Evolutionary conservation across 2,113 vertebrate species (phyloP).

Genomic region (Arvicanthis niloticus): DNA sequence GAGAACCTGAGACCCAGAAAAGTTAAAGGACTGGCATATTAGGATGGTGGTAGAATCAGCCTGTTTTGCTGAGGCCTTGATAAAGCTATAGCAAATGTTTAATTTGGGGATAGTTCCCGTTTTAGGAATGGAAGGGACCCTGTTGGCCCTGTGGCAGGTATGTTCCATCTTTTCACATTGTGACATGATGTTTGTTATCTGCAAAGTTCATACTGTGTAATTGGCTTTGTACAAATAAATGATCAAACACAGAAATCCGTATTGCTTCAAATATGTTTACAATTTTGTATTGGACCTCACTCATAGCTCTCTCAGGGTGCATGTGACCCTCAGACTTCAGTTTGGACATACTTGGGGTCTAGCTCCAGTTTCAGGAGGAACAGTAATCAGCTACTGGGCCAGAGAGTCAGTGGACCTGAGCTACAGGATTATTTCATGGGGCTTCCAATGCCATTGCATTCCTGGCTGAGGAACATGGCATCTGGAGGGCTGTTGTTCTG

Average conservation of each 20-base stretch:
- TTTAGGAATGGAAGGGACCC: background rate
- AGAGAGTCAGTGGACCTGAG: background rate
- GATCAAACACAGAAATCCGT: background rate
- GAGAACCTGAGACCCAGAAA: background rate
- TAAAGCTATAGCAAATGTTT: background rate
- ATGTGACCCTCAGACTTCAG: background rate
- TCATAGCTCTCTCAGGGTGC: background rate
- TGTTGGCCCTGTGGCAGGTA: background rate
- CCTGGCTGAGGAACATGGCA: background rate
- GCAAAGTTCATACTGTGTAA: too few relatives aligned
- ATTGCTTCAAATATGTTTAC: background rate
- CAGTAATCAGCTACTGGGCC: background rate
- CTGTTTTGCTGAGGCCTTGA: background rate
- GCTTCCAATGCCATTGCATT: background rate
- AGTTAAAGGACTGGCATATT: background rate
- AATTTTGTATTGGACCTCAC: background rate
- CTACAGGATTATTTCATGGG: background rate
- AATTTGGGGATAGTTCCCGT: background rate
- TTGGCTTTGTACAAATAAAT: background rate
- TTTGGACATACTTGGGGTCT: background rate
- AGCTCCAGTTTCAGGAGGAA: background rate
- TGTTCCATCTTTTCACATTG: background rate
- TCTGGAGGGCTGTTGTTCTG: too few relatives aligned
- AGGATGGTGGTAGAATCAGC: background rate
- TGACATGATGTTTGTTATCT: background rate